Percentiles rank a stretch among this genome's conserved stretches.
Evolutionary conservation across 2,888 invertebrate species (phyloP).

Genomic region (Noctua pronuba): DNA sequence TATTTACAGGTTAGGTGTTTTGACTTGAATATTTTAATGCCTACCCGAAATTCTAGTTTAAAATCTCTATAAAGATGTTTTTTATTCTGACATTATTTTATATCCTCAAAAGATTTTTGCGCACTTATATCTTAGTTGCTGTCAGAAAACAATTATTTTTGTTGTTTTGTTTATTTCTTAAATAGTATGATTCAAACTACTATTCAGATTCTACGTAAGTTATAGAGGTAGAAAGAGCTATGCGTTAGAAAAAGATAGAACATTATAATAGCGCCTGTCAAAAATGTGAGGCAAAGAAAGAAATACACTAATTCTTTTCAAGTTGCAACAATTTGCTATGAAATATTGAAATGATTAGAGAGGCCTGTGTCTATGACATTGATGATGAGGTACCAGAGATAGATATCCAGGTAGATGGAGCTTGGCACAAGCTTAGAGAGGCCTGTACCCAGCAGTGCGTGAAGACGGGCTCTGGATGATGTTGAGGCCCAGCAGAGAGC

Average conservation of each 20-base stretch:
- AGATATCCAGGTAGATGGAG: neutral
- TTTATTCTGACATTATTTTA: neutral
- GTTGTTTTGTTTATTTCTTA: neutral
- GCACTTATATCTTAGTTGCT: slow-evolving; percentile 12
- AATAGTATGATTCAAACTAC: slow-evolving; percentile 25
- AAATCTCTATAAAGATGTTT: neutral
- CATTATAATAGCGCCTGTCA: neutral
- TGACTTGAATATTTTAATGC: too few relatives aligned
- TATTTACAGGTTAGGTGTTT: neutral
- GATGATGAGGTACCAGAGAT: too few relatives aligned
- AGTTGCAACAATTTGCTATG: neutral
- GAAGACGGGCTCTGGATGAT: neutral
- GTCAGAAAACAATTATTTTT: neutral
- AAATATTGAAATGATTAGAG: neutral
- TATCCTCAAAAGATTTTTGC: neutral
- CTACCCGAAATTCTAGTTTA: neutral
- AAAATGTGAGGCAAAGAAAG: neutral
- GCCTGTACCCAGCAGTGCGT: neutral
- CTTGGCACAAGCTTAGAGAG: neutral
- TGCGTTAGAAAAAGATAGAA: neutral
- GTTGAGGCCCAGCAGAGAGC: neutral
- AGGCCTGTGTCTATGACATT: too few relatives aligned
- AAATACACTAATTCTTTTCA: neutral
- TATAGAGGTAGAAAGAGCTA: neutral
- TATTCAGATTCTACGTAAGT: too few relatives aligned